phyloP scores from a whole-genome alignment of 2,113 vertebrate species.

The Climacteris rufus region DNA sequence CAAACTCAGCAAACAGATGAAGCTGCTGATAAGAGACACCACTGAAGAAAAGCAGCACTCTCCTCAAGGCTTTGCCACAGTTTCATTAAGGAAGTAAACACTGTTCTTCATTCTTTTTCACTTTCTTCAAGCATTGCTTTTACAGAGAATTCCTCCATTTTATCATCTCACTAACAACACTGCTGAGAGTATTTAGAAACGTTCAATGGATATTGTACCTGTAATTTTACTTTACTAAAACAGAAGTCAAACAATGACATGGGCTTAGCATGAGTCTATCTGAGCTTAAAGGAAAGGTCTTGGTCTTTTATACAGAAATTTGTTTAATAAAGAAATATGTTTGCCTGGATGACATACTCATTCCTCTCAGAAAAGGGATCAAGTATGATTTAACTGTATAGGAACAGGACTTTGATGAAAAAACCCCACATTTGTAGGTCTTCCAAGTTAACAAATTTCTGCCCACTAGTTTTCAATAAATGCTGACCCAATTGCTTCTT shows the following conservation, averaged over 20 bases:
- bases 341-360: neutral
- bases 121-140: neutral
- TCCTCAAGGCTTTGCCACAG: neutral
- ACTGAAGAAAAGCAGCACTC: neutral
- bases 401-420: neutral
- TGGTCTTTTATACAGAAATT: neutral
- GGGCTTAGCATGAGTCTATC: neutral
- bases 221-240: slow-evolving; percentile 22
- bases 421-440: neutral
- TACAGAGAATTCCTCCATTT: neutral
- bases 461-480: neutral
- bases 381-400: neutral
- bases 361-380: neutral
- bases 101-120: neutral
- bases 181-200: neutral
- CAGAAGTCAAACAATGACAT: neutral
- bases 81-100: slow-evolving; percentile 19
- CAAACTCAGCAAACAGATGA: neutral
- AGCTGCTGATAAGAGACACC: neutral
- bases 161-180: neutral
- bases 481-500: neutral
- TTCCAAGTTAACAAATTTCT: neutral
- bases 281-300: neutral
- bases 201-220: neutral
- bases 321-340: neutral